phyloP scores from a whole-genome alignment of 2,113 vertebrate species.

The Alethe castanea region DNA sequence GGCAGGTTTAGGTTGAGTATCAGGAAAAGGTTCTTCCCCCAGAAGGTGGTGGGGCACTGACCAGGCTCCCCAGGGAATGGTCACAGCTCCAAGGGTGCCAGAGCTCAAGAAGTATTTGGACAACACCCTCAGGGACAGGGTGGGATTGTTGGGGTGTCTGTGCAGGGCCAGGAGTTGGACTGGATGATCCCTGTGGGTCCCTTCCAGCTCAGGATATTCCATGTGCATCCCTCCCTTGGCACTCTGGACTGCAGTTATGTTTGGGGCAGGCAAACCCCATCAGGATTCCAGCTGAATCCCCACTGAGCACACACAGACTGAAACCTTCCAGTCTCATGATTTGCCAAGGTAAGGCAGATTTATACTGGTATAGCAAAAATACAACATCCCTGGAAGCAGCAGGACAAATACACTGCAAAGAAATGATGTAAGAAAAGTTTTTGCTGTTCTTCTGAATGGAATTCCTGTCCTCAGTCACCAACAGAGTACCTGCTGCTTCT shows the following conservation, averaged over 20 bases:
- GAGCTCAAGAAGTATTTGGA: neutral
- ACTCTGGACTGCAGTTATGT: neutral
- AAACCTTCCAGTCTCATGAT: neutral
- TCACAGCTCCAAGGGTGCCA: rapidly evolving
- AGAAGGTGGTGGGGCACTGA: neutral
- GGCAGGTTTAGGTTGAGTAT: rapidly evolving
- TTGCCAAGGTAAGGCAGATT: neutral
- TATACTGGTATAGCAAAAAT: neutral
- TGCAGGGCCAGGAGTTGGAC: neutral
- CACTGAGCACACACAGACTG: neutral
- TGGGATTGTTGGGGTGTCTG: neutral
- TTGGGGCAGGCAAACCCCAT: neutral
- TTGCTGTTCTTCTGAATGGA: conserved; percentile 47
- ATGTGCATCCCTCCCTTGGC: neutral
- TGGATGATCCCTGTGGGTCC: neutral
- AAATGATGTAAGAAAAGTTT: neutral
- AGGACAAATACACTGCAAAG: neutral
- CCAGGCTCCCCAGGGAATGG: neutral
- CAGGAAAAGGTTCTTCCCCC: neutral
- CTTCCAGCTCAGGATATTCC: neutral
- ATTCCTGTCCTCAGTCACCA: conserved; percentile 35
- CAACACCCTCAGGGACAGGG: rapidly evolving
- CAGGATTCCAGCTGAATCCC: neutral
- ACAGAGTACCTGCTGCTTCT: conserved; percentile 52
- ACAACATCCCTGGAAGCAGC: neutral